Percentiles rank a stretch among this genome's conserved stretches.
phyloP scores from a whole-genome alignment of 2,888 invertebrate genomes.

The Drepana falcataria region DNA sequence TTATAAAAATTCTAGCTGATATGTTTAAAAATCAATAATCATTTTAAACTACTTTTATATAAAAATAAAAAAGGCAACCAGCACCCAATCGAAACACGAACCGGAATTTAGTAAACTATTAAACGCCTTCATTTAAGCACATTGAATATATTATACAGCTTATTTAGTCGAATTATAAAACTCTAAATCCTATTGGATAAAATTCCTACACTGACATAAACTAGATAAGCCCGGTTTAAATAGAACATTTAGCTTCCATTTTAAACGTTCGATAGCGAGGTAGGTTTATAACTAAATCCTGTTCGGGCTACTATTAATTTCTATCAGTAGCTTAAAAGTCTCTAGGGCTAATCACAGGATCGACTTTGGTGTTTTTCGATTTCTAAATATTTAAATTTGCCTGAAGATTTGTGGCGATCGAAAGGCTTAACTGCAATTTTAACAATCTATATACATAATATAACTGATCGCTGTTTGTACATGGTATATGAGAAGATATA shows the following conservation, averaged over 20 bases:
- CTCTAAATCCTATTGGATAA: constrained; percentile 23
- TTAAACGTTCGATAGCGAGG: constrained; percentile 33
- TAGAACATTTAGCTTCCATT: constrained; percentile 40
- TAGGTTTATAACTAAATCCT: constrained; percentile 38
- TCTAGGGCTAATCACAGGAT: constrained; percentile 48
- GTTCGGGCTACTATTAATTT: constrained; percentile 51
- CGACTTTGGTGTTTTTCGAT: constrained; percentile 33
- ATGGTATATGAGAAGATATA: too few relatives aligned
- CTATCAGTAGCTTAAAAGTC: constrained; percentile 48
- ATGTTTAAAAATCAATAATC: too few relatives aligned
- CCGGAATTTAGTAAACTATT: constrained; percentile 8
- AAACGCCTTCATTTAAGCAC: constrained; percentile 17
- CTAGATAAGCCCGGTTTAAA: constrained; percentile 48
- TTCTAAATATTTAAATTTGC: too few relatives aligned
- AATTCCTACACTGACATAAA: constrained; percentile 49
- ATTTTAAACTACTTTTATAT: not conserved
- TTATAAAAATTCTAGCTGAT: too few relatives aligned
- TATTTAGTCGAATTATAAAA: constrained; percentile 33
- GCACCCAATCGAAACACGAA: not conserved
- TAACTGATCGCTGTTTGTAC: too few relatives aligned
- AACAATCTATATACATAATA: too few relatives aligned
- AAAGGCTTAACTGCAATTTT: too few relatives aligned
- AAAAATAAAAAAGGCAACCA: not conserved
- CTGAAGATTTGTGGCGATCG: too few relatives aligned
- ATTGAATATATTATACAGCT: constrained; percentile 22